Base-by-base conservation (phyloP, 2,888 invertebrate species). In the Meteorus colon region DNA sequence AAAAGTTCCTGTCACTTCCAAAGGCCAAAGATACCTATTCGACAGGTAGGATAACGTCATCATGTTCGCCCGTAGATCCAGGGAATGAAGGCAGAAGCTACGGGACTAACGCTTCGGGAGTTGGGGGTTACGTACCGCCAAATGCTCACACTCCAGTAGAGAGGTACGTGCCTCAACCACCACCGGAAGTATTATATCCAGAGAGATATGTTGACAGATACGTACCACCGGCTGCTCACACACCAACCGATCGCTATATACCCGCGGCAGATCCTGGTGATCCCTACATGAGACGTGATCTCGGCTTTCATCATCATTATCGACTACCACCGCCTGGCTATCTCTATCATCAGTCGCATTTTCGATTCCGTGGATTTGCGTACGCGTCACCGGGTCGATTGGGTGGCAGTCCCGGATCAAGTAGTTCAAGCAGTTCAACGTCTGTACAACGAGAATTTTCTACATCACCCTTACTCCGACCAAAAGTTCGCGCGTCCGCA, bases 91-190 rank as follows among this genome's bases (percentile, higher is more conserved):
- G 55, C 12, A 48, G 76, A 16, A 37, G 70, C 27, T 77, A 65
- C 34, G 80, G 77, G 4, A 74, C 71, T 63, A 31, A 83, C 14
- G 80, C 86, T 12, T 80, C 81, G 3, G 81, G 81, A 59, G 79
- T 77, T 48, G 79, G 82, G 6, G 79, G 80, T 72, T 94, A 94
- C 83, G 92, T 94, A 80, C 94, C 94, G 8, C 94, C 94, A 27
- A 93, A 94, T 81, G 94, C 94, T 60, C 94, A 94, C 89, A 93
- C 93, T 84, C 94, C 94, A 45, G 94, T 94, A 82, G 94, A 94
- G 90, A 91, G 94, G 84, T 94, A 94, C 87, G 94, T 94, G 84
- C 94, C 94, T 75, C 89, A 90, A 73, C 89, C 89, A 31, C 88
- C 89, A 0, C 87, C 88, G 16, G 89, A 89, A 81, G 86, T 89